Conservation (phyloP, 53 echinoderm and acorn worm genomes). For the Astropecten irregularis region DNA sequence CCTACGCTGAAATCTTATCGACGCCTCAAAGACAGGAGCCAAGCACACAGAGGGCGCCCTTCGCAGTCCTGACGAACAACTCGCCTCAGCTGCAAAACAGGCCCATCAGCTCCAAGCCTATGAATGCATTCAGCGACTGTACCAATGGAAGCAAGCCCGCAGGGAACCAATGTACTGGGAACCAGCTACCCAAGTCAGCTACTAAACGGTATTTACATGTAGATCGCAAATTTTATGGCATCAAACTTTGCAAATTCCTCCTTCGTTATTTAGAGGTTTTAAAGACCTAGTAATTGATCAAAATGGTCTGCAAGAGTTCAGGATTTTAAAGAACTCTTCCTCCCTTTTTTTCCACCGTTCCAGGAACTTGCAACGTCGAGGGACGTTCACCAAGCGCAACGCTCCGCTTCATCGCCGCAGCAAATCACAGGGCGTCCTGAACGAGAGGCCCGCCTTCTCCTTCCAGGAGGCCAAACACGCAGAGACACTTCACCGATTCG, state of each 20-base stretch:
- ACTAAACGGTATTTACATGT: constrained; percentile 1
- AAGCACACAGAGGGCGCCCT: constrained; percentile 45
- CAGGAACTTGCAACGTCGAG: constrained; percentile 24
- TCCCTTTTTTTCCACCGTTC: too few species aligned
- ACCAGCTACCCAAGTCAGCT: constrained; percentile 42
- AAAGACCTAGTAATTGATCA: too few species aligned
- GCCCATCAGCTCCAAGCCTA: background rate
- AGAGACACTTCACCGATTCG: constrained; percentile 74
- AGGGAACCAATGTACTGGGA: constrained; percentile 7
- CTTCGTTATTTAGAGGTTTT: too few species aligned
- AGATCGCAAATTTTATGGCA: too few species aligned
- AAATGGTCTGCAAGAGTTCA: too few species aligned
- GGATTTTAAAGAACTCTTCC: too few species aligned
- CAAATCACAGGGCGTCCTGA: constrained; percentile 65
- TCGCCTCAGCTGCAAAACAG: constrained; percentile 46
- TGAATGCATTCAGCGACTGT: background rate
- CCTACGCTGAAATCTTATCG: constrained; percentile 57
- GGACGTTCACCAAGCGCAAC: constrained; percentile 43
- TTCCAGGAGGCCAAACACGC: constrained; percentile 47
- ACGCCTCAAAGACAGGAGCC: constrained; percentile 45
- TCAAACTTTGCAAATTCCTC: too few species aligned
- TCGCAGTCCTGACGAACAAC: constrained; percentile 54
- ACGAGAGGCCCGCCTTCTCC: constrained; percentile 5
- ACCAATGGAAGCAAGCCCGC: background rate
- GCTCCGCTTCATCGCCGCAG: constrained; percentile 62